phyloP scores from a whole-genome alignment of 2,113 vertebrate genomes.

The Aegotheles bennettii region DNA sequence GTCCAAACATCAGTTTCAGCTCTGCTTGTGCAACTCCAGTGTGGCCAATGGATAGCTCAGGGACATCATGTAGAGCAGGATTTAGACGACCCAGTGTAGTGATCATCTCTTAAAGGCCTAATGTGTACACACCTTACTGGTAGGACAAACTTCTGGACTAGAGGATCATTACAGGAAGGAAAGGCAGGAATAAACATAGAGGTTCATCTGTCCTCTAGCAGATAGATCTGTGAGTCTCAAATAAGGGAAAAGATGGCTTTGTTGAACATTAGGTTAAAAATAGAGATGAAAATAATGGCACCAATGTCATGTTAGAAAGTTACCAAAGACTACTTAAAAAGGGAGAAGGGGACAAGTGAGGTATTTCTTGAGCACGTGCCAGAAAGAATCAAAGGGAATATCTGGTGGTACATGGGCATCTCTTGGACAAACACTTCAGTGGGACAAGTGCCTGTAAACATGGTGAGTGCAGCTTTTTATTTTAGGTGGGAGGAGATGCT shows the following conservation, averaged over 20 bases:
- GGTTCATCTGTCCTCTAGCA: not conserved
- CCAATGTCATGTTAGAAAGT: not conserved
- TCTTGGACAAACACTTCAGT: not conserved
- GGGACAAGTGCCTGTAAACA: not conserved
- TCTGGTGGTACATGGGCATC: too few species aligned
- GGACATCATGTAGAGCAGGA: not conserved
- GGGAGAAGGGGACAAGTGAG: not conserved
- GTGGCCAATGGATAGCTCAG: not conserved
- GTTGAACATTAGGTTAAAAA: not conserved
- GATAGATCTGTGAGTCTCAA: not conserved
- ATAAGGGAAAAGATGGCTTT: not conserved
- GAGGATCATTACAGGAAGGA: not conserved
- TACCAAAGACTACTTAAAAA: not conserved
- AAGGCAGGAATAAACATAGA: not conserved
- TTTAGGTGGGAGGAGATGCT: not conserved
- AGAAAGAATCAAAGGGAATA: not conserved
- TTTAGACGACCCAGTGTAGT: not conserved
- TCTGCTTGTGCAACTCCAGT: not conserved
- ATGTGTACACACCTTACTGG: not conserved
- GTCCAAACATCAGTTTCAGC: not conserved
- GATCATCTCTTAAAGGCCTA: not conserved
- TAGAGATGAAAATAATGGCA: not conserved
- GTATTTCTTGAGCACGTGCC: not conserved
- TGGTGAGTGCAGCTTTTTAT: not conserved
- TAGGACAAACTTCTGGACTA: not conserved